Base-by-base conservation (phyloP, 1,140 invertebrate genomes). In the Diploscapter pachys region DNA sequence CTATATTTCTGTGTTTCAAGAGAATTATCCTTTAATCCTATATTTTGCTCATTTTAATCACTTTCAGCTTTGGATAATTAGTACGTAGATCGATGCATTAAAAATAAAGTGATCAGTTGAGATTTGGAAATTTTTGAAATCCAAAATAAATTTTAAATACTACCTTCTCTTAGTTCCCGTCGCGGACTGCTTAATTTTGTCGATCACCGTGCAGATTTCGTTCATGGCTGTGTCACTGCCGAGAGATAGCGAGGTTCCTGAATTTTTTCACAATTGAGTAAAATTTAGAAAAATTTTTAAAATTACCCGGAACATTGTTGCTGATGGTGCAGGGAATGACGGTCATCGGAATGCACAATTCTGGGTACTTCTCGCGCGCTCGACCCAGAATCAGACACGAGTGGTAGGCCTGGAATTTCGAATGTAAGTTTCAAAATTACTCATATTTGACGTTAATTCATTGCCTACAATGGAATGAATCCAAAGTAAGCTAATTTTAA, bases 311-410 rank as follows among this genome's bases (percentile, higher is more conserved):
- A 49, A 91, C 87, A 83, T 91, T 91, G 81, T 90, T 90, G 85
- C 94, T 97, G 85, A 99, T 99, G 8, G 97, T 99, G n/a, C 94
- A 92, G 0, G 97, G 97, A 65, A 99, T 92, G 77, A 97, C 92
- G 59, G 93, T 92, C 78, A 99, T 91, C 0, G 97, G 97, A 80
- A 99, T 96, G 83, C 91, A 91, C 82, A 99, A 94, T 84, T 94
- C 92, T 4, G 91, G 89, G 86, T 90, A 93, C 75, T 93, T 90
- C 0, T 90, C 86, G 61, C 96, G 89, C 51, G 89, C 90, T 80
- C 94, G 89, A 68, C 89, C 88, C 81, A 99, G 89, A 87, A 93
- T 90, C 11, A 94, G 80, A 5, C 91, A 91, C 48, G 93, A 92
- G 89, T 96, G 92, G 85, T 92, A 99, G 0, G 93, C 95, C 91